Evolutionary conservation across 2,113 vertebrate species (phyloP).

Genomic region (Phasianus colchicus): DNA sequence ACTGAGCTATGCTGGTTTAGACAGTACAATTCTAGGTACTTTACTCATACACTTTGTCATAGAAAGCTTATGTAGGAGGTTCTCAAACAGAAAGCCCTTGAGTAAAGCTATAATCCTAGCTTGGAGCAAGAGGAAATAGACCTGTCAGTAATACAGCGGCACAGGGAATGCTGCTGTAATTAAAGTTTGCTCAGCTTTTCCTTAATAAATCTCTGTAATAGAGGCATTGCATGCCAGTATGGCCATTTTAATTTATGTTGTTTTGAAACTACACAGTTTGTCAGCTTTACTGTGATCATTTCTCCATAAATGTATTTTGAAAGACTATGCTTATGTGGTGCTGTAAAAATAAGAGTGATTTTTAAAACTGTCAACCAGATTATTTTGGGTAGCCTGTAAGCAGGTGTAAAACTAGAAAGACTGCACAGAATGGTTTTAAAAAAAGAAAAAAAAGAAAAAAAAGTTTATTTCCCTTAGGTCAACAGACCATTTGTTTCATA

Average conservation of each 20-base stretch:
- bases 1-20: neutral
- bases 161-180: constrained; percentile 55
- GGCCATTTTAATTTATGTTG: constrained; percentile 44
- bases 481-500: neutral
- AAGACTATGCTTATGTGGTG: neutral
- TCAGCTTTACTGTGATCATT: constrained; percentile 18
- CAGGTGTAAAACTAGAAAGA: neutral
- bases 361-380: neutral
- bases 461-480: neutral
- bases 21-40: neutral
- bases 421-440: neutral
- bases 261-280: constrained; percentile 50
- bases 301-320: neutral
- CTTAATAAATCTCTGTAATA: constrained; percentile 42
- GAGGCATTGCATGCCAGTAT: constrained; percentile 4
- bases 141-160: constrained; percentile 23
- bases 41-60: constrained; percentile 2
- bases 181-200: constrained; percentile 52
- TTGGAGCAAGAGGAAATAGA: constrained; percentile 47
- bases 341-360: neutral
- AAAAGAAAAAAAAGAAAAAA: neutral
- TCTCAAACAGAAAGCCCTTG: constrained; percentile 40
- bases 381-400: neutral
- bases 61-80: constrained; percentile 15
- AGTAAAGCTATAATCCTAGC: constrained; percentile 58